Percentiles rank a stretch among this genome's conserved stretches.
phyloP scores from a whole-genome alignment of 2,797 vertebrate genomes.

The Coranthus polyacanthus region DNA sequence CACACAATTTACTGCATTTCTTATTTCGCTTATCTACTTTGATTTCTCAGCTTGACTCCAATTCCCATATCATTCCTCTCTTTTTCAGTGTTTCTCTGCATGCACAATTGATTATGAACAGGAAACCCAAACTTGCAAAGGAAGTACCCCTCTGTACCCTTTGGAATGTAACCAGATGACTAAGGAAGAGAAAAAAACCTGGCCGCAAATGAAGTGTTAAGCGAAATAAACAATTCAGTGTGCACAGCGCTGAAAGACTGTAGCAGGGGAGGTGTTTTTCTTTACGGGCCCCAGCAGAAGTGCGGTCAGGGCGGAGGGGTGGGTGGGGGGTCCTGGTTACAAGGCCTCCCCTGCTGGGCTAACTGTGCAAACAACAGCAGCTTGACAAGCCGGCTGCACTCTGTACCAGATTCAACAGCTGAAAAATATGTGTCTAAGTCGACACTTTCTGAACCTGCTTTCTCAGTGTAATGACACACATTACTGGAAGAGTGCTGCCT shows the following conservation, averaged over 20 bases:
- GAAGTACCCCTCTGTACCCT: conserved; percentile 60
- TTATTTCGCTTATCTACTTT: not conserved
- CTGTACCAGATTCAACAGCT: conserved; percentile 47
- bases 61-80: conserved; percentile 35
- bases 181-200: conserved; percentile 41
- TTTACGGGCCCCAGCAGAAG: conserved; percentile 67
- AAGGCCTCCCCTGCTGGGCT: conserved; percentile 62
- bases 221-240: conserved; percentile 83
- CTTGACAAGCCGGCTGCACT: conserved; percentile 64
- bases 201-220: conserved; percentile 85
- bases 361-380: conserved; percentile 72
- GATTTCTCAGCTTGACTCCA: conserved; percentile 3
- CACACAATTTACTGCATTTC: no score
- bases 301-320: conserved; percentile 34
- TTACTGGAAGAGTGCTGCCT: conserved; percentile 13
- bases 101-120: conserved; percentile 65
- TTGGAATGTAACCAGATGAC: conserved; percentile 81
- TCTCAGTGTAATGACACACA: conserved; percentile 12
- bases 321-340: conserved; percentile 57
- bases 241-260: conserved; percentile 69
- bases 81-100: conserved; percentile 46
- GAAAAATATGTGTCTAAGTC: conserved; percentile 47
- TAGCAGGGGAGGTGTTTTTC: conserved; percentile 73
- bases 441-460: conserved; percentile 37
- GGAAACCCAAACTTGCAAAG: conserved; percentile 72